A percentile compares a stretch with the other conserved stretches of the same genome.
Conservation (phyloP, 2,888 invertebrate genomes). For the Eupelmus urozonus region DNA sequence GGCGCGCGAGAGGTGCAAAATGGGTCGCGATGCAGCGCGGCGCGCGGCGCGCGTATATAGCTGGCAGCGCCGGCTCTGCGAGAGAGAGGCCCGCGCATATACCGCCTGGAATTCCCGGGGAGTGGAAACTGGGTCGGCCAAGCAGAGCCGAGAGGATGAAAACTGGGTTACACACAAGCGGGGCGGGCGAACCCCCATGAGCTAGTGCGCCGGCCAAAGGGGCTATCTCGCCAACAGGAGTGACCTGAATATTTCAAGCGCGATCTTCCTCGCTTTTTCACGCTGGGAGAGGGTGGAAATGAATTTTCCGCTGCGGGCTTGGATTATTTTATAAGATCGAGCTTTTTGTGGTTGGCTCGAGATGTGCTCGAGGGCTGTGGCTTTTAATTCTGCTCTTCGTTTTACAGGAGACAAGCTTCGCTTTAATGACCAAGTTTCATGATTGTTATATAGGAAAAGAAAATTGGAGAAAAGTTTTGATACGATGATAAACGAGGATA, state of each 20-base stretch:
- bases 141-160: slow-evolving; percentile 32
- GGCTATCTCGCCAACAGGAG: slow-evolving; percentile 6
- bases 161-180: slow-evolving; percentile 41
- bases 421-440: too few species aligned
- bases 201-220: background rate
- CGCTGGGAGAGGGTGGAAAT: background rate
- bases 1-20: slow-evolving; percentile 53
- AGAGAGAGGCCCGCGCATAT: slow-evolving; percentile 57
- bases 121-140: slow-evolving; percentile 67
- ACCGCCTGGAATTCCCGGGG: slow-evolving; percentile 67
- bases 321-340: too few species aligned
- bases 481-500: too few species aligned
- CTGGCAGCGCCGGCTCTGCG: background rate
- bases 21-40: slow-evolving; percentile 56
- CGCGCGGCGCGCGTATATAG: background rate
- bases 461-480: too few species aligned
- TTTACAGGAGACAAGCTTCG: too few species aligned
- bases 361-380: too few species aligned
- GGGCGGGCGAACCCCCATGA: slow-evolving; percentile 31
- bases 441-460: too few species aligned
- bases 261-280: background rate
- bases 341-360: too few species aligned
- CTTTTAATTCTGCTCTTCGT: too few species aligned
- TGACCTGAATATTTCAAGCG: slow-evolving; percentile 20
- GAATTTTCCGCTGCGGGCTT: too few species aligned